These are phyloP conservation scores for Eulimnadia texana DNA, from an alignment of 1,140 invertebrate genomes.

Conservation along the genomic window DNA sequence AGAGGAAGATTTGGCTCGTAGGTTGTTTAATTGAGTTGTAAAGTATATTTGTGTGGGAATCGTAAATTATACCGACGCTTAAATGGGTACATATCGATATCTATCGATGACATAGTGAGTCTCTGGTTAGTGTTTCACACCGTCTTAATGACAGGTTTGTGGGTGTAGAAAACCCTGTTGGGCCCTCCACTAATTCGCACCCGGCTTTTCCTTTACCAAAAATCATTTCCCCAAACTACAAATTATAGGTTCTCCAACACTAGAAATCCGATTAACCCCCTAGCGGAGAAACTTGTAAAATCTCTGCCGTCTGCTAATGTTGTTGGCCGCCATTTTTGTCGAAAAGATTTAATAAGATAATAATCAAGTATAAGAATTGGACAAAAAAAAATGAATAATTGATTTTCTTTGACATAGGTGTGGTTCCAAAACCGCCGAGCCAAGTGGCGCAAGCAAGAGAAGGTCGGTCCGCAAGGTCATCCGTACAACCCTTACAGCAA, in stretches of 20 bases:
- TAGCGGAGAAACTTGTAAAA: too few relatives aligned
- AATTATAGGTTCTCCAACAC: not conserved
- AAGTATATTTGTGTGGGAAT: not conserved
- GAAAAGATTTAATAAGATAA: too few relatives aligned
- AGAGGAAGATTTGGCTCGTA: not conserved
- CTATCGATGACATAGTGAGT: not conserved
- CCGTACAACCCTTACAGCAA: conserved; percentile 71
- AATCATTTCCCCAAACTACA: too few relatives aligned
- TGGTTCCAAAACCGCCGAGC: conserved; percentile 37
- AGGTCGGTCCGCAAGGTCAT: conserved; percentile 61
- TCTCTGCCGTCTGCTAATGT: too few relatives aligned
- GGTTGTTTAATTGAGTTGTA: not conserved
- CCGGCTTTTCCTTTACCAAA: not conserved
- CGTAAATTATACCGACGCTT: not conserved
- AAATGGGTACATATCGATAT: not conserved
- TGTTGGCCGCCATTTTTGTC: too few relatives aligned
- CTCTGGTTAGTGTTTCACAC: not conserved
- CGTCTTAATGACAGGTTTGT: not conserved
- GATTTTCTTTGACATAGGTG: too few relatives aligned
- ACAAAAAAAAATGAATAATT: too few relatives aligned
- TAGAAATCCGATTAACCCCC: too few relatives aligned
- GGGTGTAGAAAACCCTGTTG: too few relatives aligned
- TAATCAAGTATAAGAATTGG: too few relatives aligned
- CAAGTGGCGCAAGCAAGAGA: conserved; percentile 33
- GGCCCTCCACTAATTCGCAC: not conserved